Conservation (phyloP, 2,888 invertebrate genomes). For the Heliconius ethilla region DNA sequence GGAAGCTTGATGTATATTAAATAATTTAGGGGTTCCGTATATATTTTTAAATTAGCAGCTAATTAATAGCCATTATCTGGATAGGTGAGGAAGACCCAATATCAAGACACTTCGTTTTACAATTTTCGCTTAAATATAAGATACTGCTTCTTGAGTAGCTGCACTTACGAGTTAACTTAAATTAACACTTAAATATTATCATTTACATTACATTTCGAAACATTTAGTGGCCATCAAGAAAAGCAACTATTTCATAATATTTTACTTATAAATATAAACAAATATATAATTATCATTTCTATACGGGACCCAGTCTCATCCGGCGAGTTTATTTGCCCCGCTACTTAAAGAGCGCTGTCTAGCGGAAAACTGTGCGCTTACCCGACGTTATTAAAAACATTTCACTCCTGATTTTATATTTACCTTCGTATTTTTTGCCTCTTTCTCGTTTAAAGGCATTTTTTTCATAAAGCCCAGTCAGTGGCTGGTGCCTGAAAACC, state of each 20-base stretch:
- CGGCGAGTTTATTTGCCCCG: conserved; percentile 58
- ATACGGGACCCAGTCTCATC: conserved; percentile 43
- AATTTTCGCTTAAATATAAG: no score
- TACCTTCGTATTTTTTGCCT: conserved; percentile 41
- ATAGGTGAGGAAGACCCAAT: background rate
- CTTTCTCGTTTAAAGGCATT: conserved; percentile 34
- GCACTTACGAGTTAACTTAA: no score
- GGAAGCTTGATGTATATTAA: conserved; percentile 31
- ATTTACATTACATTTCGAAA: no score
- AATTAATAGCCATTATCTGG: background rate
- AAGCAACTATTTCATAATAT: no score
- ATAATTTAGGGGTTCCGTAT: conserved; percentile 33
- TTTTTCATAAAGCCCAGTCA: conserved; percentile 28
- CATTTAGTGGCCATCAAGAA: no score
- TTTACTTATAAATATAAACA: background rate
- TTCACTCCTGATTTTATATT: conserved; percentile 45
- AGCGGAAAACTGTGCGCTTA: conserved; percentile 55
- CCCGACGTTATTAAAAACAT: conserved; percentile 50
- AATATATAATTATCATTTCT: background rate
- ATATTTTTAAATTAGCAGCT: background rate
- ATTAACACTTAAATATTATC: no score
- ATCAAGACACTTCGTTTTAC: background rate
- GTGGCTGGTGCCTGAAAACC: conserved; percentile 4
- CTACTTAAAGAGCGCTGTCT: conserved; percentile 55
- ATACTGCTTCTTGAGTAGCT: no score